Percentiles rank a stretch among this genome's conserved stretches.
phyloP scores from a whole-genome alignment of 2,797 vertebrate species.

The Sebastes itinus region DNA sequence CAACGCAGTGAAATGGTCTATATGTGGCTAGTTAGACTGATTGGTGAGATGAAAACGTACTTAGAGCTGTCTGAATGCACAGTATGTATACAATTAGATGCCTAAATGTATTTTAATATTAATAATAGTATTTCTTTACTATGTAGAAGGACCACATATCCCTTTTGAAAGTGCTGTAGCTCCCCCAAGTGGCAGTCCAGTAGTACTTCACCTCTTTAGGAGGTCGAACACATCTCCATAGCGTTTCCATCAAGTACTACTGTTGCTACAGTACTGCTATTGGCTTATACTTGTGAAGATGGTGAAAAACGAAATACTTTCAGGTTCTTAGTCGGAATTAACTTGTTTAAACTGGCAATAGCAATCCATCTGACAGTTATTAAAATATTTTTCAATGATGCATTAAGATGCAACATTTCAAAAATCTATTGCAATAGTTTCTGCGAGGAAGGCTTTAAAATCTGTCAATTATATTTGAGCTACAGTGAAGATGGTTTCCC shows the following conservation, averaged over 20 bases:
- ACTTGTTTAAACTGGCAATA: neutral
- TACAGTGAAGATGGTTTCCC: neutral
- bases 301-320: neutral
- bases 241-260: neutral
- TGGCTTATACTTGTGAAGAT: neutral
- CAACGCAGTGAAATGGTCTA: neutral
- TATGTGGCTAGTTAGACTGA: neutral
- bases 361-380: neutral
- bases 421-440: neutral
- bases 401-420: neutral
- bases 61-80: neutral
- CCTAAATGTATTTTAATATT: neutral
- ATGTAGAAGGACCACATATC: neutral
- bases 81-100: neutral
- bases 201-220: conserved; percentile 3
- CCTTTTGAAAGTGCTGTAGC: conserved; percentile 1
- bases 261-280: neutral
- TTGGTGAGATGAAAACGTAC: neutral
- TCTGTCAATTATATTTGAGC: neutral
- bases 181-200: conserved; percentile 48
- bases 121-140: neutral
- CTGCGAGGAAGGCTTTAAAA: neutral
- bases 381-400: neutral
- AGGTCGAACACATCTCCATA: neutral
- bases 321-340: neutral